Base-by-base conservation (phyloP, 1,140 invertebrate species). In the Meloidogyne chitwoodi region DNA sequence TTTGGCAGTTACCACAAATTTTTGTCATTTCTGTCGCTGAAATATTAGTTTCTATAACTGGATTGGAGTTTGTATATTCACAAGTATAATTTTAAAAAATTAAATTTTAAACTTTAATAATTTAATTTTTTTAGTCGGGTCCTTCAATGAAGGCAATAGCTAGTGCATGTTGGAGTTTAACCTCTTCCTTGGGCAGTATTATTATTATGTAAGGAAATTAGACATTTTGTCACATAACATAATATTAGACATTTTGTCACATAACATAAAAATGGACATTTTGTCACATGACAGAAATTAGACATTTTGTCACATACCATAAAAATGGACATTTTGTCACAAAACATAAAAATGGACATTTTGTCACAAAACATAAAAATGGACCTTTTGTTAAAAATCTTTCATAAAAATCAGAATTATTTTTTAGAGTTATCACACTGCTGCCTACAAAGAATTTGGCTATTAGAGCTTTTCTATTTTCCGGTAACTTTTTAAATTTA, bases 1-100 rank as follows among this genome's bases (percentile, higher is more conserved):
- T 87, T 38, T 86, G 85, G 85, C 84, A 86, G 70, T 61, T 86
- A 12, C 84, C 84, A 24, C 84, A 86, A 79, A 84, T 87, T 68
- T 76, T 81, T 44, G 74, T 84, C 27, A 85, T 86, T 73, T 86
- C 84, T 12, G 79, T 79, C 26, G 84, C 81, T 11, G 84, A 86
- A 76, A 87, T 86, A 79, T 68, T 87, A 11, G 83, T 86, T 72
- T 85, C 85, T 0, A 84, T 86, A n/a, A 87, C 84, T 26, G 84
- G 84, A 22, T 80, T 80, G 41, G 84, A 86, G 62, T 86, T 86
- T 66, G 75, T 84, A 26, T 85, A 87, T 77, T 84, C 85, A 27
- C 83, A 85, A 67, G 75, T 76, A 11, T 10, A n/a, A n/a, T 56
- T 56, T 48, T 1, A 56, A 56, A 22, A n/a, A n/a, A n/a, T 56